Evolutionary conservation across 2,797 vertebrate genomes (phyloP).

Genomic region (Cyclopterus lumpus): DNA sequence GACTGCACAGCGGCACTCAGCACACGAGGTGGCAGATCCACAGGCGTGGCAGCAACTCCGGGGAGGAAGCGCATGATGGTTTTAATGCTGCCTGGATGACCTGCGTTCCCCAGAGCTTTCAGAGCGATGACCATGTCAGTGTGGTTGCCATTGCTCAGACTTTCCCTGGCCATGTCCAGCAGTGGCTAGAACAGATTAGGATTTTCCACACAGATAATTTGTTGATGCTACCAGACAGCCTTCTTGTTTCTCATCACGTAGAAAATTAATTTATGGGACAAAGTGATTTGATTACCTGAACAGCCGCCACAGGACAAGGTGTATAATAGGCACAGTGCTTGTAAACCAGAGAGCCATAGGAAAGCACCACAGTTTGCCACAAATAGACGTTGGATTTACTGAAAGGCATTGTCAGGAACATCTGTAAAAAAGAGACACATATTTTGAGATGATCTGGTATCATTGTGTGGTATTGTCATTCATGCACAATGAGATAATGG

Average conservation of each 20-base stretch:
- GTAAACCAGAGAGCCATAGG: conserved; percentile 87
- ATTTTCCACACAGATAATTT: background rate
- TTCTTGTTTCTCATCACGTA: background rate
- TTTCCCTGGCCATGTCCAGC: conserved; percentile 83
- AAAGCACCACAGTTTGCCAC: conserved; percentile 81
- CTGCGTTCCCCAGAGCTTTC: conserved; percentile 90
- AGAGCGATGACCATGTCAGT: conserved; percentile 84
- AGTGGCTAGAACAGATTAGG: conserved; percentile 79
- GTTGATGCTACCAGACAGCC: background rate
- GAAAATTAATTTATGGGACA: background rate
- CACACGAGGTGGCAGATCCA: conserved; percentile 76
- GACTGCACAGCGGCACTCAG: conserved; percentile 86
- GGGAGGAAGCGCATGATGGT: conserved; percentile 87
- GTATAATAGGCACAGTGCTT: conserved; percentile 80
- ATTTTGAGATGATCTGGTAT: background rate
- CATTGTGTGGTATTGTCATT: background rate
- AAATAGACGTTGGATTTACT: conserved; percentile 69
- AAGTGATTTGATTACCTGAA: conserved; percentile 82
- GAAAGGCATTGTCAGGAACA: conserved; percentile 79
- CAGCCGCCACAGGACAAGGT: conserved; percentile 78
- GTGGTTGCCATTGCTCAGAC: conserved; percentile 75
- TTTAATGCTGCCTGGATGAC: conserved; percentile 87
- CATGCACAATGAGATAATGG: background rate
- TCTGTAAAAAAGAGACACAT: conserved; percentile 69
- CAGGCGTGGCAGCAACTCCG: conserved; percentile 75